These are phyloP conservation scores for Ahaetulla prasina DNA, from an alignment of 2,113 vertebrate genomes.

Conservation along the genomic window DNA sequence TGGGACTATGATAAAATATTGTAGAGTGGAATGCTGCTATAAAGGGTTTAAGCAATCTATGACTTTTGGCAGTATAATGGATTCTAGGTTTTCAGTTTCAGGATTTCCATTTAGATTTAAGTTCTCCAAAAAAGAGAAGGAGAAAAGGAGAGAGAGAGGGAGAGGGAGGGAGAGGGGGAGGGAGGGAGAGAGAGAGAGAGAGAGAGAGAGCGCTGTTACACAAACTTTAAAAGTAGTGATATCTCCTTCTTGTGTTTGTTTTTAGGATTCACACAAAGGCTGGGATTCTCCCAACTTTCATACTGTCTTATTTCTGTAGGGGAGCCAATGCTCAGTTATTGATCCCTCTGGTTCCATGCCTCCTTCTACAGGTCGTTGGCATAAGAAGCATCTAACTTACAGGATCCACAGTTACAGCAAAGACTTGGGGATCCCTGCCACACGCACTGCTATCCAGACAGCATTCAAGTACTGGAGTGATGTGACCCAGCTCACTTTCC, in stretches of 20 bases:
- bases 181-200: too few species aligned
- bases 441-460: constrained; percentile 66
- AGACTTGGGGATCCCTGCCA: constrained; percentile 64
- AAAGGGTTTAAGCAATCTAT: neutral
- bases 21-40: neutral
- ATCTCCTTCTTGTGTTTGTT: neutral
- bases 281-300: neutral
- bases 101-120: neutral
- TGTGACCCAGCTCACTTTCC: constrained; percentile 74
- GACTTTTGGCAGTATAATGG: neutral
- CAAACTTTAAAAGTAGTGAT: neutral
- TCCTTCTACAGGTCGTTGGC: constrained; percentile 76
- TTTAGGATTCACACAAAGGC: neutral
- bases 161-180: too few species aligned
- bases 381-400: constrained; percentile 79
- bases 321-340: neutral
- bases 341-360: neutral
- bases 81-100: neutral
- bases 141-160: too few species aligned
- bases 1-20: neutral
- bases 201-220: too few species aligned
- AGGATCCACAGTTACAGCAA: constrained; percentile 78
- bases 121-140: neutral
- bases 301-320: neutral
- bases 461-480: constrained; percentile 85